phyloP scores from a whole-genome alignment of 2,888 invertebrate genomes.

The Synergus japonicus region DNA sequence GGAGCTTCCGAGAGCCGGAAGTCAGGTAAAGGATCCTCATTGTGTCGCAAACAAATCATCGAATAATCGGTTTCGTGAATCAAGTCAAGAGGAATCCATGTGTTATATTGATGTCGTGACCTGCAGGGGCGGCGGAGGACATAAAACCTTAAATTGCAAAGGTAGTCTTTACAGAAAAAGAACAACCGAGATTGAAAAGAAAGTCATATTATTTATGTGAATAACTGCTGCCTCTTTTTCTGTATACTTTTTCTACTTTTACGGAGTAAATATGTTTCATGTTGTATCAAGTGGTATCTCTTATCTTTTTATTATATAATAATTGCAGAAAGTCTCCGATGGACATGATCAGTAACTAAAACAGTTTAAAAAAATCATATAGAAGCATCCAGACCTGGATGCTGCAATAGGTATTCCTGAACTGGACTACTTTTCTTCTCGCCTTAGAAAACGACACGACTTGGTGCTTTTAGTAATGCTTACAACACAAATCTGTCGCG shows the following conservation, averaged over 20 bases:
- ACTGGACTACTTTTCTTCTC: not conserved
- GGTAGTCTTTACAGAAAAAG: not conserved
- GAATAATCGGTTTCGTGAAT: constrained; percentile 1
- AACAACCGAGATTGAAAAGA: too few species aligned
- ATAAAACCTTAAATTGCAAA: not conserved
- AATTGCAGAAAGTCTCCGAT: too few species aligned
- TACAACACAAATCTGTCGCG: constrained; percentile 54
- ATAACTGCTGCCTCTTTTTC: too few species aligned
- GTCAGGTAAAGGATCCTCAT: constrained; percentile 3
- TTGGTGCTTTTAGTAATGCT: constrained; percentile 38
- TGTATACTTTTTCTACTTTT: too few species aligned
- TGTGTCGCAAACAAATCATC: constrained; percentile 3
- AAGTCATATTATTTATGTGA: too few species aligned
- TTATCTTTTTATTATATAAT: too few species aligned
- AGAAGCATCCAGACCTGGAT: not conserved
- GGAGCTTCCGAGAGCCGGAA: constrained; percentile 8
- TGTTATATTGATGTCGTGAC: not conserved
- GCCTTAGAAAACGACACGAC: constrained; percentile 18
- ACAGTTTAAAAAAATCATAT: too few species aligned
- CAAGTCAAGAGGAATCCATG: constrained; percentile 1
- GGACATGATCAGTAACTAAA: too few species aligned
- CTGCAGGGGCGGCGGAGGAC: not conserved
- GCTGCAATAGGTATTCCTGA: not conserved
- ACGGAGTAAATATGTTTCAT: too few species aligned
- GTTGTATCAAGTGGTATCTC: too few species aligned